phyloP scores from a whole-genome alignment of 1,140 invertebrate genomes.

The Hylaeus anthracinus region DNA sequence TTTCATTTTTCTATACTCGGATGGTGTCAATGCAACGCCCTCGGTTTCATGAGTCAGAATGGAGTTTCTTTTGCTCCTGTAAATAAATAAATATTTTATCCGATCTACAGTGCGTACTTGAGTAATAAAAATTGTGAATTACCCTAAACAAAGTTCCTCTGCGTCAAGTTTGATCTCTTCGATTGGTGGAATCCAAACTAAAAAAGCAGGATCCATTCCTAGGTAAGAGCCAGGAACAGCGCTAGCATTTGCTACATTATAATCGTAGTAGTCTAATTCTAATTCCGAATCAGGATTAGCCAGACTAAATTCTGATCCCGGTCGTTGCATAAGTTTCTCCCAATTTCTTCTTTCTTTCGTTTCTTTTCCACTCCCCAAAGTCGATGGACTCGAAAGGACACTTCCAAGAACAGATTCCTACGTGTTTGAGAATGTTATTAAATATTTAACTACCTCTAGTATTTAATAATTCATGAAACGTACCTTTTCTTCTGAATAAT shows the following conservation, averaged over 20 bases:
- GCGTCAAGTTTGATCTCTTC: slow-evolving; percentile 65
- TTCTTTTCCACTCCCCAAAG: slow-evolving; percentile 82
- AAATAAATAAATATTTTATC: neutral
- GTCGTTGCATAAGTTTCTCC: slow-evolving; percentile 84
- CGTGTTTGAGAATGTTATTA: neutral
- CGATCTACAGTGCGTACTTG: neutral
- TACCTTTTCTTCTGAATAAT: slow-evolving; percentile 26
- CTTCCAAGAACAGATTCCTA: slow-evolving; percentile 84
- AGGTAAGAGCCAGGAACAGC: slow-evolving; percentile 91
- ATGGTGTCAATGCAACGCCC: slow-evolving; percentile 70
- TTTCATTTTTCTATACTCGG: slow-evolving; percentile 67
- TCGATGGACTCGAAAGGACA: slow-evolving; percentile 78
- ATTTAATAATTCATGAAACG: neutral
- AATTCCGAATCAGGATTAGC: slow-evolving; percentile 87
- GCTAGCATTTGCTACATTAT: slow-evolving; percentile 90
- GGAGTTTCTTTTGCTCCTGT: slow-evolving; percentile 40
- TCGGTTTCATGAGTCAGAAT: slow-evolving; percentile 65
- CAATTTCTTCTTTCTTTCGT: slow-evolving; percentile 89
- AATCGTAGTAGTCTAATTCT: slow-evolving; percentile 94
- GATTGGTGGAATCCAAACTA: slow-evolving; percentile 92
- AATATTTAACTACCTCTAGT: neutral
- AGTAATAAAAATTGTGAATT: neutral
- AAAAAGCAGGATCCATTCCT: slow-evolving; percentile 92
- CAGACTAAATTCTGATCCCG: slow-evolving; percentile 90
- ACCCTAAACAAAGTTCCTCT: slow-evolving; percentile 50